phyloP scores from a whole-genome alignment of 2,888 invertebrate genomes.

The Acanthoscelides obtectus region DNA sequence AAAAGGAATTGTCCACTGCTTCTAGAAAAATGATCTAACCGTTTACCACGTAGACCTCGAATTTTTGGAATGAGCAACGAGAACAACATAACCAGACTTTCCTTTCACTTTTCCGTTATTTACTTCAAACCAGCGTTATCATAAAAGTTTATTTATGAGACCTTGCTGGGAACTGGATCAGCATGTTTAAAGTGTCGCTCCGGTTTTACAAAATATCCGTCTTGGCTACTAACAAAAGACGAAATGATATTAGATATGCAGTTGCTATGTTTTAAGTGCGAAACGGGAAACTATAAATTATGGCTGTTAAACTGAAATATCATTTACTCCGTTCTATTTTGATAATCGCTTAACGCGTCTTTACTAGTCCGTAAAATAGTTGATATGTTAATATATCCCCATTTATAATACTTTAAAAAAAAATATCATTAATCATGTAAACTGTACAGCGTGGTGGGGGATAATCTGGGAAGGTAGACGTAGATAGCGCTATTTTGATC shows the following conservation, averaged over 20 bases:
- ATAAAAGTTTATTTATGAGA: neutral
- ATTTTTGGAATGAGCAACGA: neutral
- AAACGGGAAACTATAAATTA: neutral
- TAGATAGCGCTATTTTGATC: no score
- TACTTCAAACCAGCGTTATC: neutral
- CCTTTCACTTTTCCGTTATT: neutral
- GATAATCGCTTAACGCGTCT: no score
- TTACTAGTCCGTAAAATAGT: no score
- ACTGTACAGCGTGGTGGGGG: no score
- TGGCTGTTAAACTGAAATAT: neutral
- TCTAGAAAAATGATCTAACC: neutral
- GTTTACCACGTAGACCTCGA: neutral
- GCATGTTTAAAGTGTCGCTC: neutral
- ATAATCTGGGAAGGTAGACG: no score
- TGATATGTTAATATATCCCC: no score
- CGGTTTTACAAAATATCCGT: neutral
- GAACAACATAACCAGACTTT: neutral
- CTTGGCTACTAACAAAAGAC: neutral
- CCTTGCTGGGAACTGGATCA: neutral
- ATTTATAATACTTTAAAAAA: no score
- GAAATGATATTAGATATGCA: neutral
- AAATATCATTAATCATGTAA: no score
- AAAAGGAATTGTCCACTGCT: neutral
- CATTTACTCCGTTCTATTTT: neutral
- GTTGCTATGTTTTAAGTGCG: neutral